phyloP scores from a whole-genome alignment of 2,888 invertebrate genomes.

The Macrosoma leucophasiata region DNA sequence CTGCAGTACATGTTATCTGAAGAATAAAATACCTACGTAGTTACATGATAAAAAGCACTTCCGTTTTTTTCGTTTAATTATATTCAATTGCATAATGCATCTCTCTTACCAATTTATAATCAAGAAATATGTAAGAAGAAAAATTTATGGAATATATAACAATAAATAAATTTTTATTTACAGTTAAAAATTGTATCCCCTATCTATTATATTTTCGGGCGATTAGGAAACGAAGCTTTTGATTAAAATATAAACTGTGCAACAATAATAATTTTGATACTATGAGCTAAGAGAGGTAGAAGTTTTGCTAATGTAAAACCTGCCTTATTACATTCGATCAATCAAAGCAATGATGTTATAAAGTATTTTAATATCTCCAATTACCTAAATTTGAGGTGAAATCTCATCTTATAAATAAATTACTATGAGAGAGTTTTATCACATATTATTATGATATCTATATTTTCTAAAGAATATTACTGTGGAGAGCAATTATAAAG shows the following conservation, averaged over 20 bases:
- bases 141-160: conserved; percentile 71
- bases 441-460: too few relatives aligned
- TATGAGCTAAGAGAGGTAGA: too few relatives aligned
- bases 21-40: conserved; percentile 42
- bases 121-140: conserved; percentile 71
- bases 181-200: conserved; percentile 68
- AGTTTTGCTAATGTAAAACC: too few relatives aligned
- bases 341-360: too few relatives aligned
- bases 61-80: conserved; percentile 52
- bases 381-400: too few relatives aligned
- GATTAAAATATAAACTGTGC: conserved; percentile 35
- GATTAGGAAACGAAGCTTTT: conserved; percentile 42
- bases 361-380: too few relatives aligned
- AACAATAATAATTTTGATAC: too few relatives aligned
- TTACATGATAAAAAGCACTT: conserved; percentile 64
- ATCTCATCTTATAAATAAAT: too few relatives aligned
- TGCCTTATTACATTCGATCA: too few relatives aligned
- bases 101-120: conserved; percentile 68
- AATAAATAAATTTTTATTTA: conserved; percentile 75
- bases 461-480: too few relatives aligned
- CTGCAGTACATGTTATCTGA: conserved; percentile 34
- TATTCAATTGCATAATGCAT: conserved; percentile 60
- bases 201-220: conserved; percentile 63
- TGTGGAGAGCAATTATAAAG: too few relatives aligned
- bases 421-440: too few relatives aligned